Base-by-base conservation (phyloP, 2,888 invertebrate genomes). In the Aquatica leii region DNA sequence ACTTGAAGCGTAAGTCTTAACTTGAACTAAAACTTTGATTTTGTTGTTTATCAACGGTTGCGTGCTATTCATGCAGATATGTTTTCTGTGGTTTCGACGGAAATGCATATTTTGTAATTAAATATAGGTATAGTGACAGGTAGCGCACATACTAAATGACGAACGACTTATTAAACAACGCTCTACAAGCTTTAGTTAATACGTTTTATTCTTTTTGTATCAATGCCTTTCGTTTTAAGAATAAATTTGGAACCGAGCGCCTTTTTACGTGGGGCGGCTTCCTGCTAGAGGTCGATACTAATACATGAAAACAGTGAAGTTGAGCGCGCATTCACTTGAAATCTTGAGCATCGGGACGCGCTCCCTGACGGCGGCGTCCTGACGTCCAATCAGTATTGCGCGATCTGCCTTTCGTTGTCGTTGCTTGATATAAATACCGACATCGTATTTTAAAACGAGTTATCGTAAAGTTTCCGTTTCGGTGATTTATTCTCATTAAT, bases 281-380 rank as follows among this genome's bases (percentile, higher is more conserved):
- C 58, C 40, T 58, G 53, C 18, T 56, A 53, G 58, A 52, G 62
- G 62, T 62, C 62, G 62, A 62, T 62, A 62, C 51, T 58, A 31
- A 55, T 58, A 62, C 58, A 59, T 59, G 62, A 57, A 58, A 54
- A 48, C 57, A 31, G 49, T 46, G 48, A 37, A 62, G 62, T 62
- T 62, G 62, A 53, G 62, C 58, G 62, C 62, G 62, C 62, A 62
- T 41, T 35, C 53, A 57, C 21, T 43, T 43, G 57, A 62, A 51
- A 62, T 54, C 56, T 56, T 43, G 43, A 52, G 17, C 54, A 49
- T 53, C 52, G 58, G 53, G 53, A 58, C 57, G 49, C 50, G 53
- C 56, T 50, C 57, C 46, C 52, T 57, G 43, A 57, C 57, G 57
- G 52, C 62, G 53, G 62, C 62, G 62, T 62, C 62, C 58, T 53